Base-by-base conservation (phyloP, 2,888 invertebrate genomes). In the Leuctra nigra region DNA sequence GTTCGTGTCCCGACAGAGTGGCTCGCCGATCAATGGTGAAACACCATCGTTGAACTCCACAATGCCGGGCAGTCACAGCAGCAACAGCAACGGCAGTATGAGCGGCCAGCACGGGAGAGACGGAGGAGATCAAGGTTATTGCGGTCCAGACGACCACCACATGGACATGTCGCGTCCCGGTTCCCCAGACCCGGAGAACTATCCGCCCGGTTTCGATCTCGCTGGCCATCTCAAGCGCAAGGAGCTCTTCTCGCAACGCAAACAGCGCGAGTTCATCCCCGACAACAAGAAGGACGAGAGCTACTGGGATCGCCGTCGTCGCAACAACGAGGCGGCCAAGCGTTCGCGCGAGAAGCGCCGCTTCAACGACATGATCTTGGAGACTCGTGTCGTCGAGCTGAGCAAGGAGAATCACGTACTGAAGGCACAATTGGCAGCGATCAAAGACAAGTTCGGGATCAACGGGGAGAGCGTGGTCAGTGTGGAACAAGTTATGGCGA, bases 241-340 rank as follows among this genome's bases (percentile, higher is more conserved):
- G 68, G 91, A 91, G 63, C 79, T 91, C 67, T 90, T 91, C 73
- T 88, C 89, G 1, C 89, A 91, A 67, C 82, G 95, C 66, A 96
- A 96, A 70, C 95, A 95, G 69, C 80, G 97, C 13, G 95, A 96
- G 72, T 96, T 97, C 73, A 96, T 95, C 61, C 96, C 96, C 0
- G 96, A 96, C 70, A 91, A 84, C 73, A 94, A 94, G 72, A 97
- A 97, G 71, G 96, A 97, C 68, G 93, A 95, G 67, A 91, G 90
- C 68, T 97, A 97, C 73, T 97, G 98, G 98, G 95, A 96, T 72
- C 83, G 96, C 57, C 80, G 98, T 57, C 80, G 96, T 61, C 82
- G 96, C 59, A 97, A 98, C 75, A 98, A 98, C 73, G 96, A 96
- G 72, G 97, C 97, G 0, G 97, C 97, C 57, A 94, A 97, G 70